Base-by-base conservation (phyloP, 2,113 vertebrate species). In the Oryzias javanicus region DNA sequence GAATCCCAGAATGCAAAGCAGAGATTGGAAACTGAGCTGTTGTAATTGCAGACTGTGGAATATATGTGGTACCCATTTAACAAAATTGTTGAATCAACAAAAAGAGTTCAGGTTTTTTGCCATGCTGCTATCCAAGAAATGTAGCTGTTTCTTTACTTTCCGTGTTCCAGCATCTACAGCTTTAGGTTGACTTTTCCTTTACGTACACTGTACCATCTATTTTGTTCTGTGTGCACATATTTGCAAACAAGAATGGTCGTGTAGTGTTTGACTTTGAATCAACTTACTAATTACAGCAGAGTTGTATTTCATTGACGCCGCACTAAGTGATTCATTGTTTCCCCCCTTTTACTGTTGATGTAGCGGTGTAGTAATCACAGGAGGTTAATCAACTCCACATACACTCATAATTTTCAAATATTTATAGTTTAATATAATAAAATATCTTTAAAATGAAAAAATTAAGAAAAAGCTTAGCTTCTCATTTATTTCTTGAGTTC, bases 11-110 rank as follows among this genome's bases (percentile, higher is more conserved):
- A 86, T 89, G 76, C 73, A 50, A 84, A 82, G 88, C 86, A 86
- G 86, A 91, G 89, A 91, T 91, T 90, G 89, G 90, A 93, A 92
- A 91, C 87, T 89, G 89, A 93, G 90, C 91, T 92, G 89, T 92
- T 91, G 90, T 93, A 92, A 93, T 92, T 91, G 90, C 87, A 93
- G 90, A 89, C 90, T 91, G 75, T 85, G 88, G 90, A 91, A 91
- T 92, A 91, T 88, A 91, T 92, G 91, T 91, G 92, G 91, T 92
- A 89, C 90, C 89, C 88, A 92, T 93, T 92, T 92, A 92, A 91
- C 91, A 90, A 90, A 93, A 91, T 90, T 89, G 92, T 92, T 92
- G 92, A 93, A 91, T 93, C 91, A 91, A 91, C 91, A 92, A 89
- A 92, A 92, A 92, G 80, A 89, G 84, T 80, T 88, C 84, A 90